Conservation (phyloP, 2,888 invertebrate species). For the Caenorhabditis imperialis region DNA sequence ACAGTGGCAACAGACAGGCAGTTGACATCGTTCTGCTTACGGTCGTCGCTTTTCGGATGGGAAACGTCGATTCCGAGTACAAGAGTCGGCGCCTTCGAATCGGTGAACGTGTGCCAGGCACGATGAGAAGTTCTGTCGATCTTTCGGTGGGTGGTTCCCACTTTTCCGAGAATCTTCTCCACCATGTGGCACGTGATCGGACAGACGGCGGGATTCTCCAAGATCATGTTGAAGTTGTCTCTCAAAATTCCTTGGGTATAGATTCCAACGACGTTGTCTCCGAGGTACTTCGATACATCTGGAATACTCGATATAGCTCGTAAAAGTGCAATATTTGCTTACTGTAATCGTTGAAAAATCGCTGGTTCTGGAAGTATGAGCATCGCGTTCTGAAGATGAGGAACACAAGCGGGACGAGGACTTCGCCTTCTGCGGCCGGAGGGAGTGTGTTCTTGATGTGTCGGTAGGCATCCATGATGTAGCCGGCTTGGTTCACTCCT, state of each 20-base stretch:
- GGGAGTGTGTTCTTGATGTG: no score
- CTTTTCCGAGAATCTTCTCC: constrained; percentile 28
- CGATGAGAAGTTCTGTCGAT: constrained; percentile 78
- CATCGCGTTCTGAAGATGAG: background rate
- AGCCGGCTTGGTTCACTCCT: no score
- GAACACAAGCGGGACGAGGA: background rate
- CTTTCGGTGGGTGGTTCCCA: constrained; percentile 79
- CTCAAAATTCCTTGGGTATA: no score
- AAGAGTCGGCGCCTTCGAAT: constrained; percentile 82
- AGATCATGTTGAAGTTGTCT: no score
- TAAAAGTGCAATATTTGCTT: no score
- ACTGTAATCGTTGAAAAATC: no score
- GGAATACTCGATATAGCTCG: no score
- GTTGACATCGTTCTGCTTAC: constrained; percentile 73
- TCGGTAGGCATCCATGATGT: no score
- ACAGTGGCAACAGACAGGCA: constrained; percentile 80
- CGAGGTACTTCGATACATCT: no score
- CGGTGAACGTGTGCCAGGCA: constrained; percentile 36
- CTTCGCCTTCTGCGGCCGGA: no score
- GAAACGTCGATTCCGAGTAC: constrained; percentile 92
- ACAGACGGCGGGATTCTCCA: background rate
- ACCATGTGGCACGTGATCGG: constrained; percentile 17
- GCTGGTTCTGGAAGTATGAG: background rate
- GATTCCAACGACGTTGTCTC: no score
- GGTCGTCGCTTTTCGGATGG: constrained; percentile 87